Evolutionary conservation across 1,140 invertebrate genomes (phyloP).

Genomic region (Dreissena polymorpha): DNA sequence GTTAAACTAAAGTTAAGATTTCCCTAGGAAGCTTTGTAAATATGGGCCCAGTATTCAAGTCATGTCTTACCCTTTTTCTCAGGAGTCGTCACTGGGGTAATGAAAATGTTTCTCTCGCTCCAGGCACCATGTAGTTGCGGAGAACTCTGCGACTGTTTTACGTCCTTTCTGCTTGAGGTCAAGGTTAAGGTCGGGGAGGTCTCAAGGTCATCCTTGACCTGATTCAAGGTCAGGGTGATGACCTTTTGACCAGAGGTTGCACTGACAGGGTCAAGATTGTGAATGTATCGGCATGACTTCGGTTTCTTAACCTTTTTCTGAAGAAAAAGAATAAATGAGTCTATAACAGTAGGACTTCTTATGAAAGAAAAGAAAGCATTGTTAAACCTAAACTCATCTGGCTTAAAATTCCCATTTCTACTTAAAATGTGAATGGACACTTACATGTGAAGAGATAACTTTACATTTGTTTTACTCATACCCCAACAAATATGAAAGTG

Average conservation of each 20-base stretch:
- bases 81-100: slow-evolving; percentile 29
- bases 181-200: neutral
- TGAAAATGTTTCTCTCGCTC: slow-evolving; percentile 44
- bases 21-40: no score
- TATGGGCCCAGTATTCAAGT: neutral
- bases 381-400: neutral
- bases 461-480: no score
- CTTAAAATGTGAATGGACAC: no score
- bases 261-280: slow-evolving; percentile 61
- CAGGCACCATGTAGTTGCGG: slow-evolving; percentile 61
- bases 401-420: no score
- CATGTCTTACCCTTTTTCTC: slow-evolving; percentile 43
- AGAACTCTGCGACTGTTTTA: slow-evolving; percentile 47
- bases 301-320: slow-evolving; percentile 72
- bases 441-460: no score
- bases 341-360: neutral
- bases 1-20: no score
- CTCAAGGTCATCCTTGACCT: neutral
- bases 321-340: slow-evolving; percentile 4
- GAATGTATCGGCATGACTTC: slow-evolving; percentile 64
- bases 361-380: neutral
- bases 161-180: slow-evolving; percentile 22
- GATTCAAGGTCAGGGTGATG: slow-evolving; percentile 67
- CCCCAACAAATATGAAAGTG: no score
- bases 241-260: slow-evolving; percentile 66